A percentile compares a stretch with the other conserved stretches of the same genome.
Evolutionary conservation across 2,113 vertebrate genomes (phyloP).

Genomic region (Notarius lentiginosus): DNA sequence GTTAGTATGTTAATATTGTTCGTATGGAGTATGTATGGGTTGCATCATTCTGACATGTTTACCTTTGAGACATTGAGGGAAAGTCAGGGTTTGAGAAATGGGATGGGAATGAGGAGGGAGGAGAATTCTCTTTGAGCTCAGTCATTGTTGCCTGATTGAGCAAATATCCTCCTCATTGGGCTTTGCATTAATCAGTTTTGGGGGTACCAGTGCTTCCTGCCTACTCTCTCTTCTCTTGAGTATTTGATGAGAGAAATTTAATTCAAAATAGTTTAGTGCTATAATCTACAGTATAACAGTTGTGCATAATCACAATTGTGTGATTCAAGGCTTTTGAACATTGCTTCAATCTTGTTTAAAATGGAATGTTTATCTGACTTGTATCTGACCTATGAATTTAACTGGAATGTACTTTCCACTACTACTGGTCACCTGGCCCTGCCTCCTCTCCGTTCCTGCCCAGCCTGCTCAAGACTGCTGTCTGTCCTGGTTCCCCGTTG

Average conservation of each 20-base stretch:
- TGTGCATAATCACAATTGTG: not conserved
- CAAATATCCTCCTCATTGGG: not conserved
- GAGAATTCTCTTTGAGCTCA: not conserved
- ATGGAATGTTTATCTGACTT: not conserved
- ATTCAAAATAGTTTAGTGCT: not conserved
- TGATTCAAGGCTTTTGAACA: not conserved
- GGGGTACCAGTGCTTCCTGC: not conserved
- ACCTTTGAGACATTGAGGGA: constrained; percentile 3
- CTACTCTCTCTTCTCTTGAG: not conserved
- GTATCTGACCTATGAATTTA: not conserved
- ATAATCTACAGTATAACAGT: not conserved
- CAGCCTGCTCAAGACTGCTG: too few species aligned
- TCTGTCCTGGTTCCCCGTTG: too few species aligned
- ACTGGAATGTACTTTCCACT: too few species aligned
- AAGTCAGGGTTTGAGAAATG: not conserved
- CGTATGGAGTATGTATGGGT: not conserved
- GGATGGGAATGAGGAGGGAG: not conserved
- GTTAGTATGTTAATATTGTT: not conserved
- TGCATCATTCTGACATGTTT: constrained; percentile 23
- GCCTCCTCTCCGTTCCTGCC: too few species aligned
- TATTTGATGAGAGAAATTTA: not conserved
- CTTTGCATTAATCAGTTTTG: not conserved
- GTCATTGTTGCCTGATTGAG: constrained; percentile 11
- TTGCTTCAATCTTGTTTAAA: not conserved
- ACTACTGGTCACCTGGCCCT: too few species aligned